Conservation (phyloP, 2,113 vertebrate genomes). For the Haplochromis burtoni region DNA sequence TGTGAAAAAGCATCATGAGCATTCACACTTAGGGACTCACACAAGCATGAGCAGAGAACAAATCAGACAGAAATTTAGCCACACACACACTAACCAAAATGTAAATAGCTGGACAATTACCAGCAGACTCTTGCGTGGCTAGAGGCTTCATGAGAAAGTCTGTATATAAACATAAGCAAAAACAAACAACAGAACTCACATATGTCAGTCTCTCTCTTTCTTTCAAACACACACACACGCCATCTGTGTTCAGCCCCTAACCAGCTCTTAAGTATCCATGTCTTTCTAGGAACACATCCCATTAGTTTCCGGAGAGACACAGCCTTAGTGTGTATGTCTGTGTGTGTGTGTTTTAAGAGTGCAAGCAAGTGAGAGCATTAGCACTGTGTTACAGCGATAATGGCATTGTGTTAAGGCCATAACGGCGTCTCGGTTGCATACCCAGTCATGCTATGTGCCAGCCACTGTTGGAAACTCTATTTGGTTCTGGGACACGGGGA, state of each 20-base stretch:
- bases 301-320: constrained; percentile 41
- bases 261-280: constrained; percentile 44
- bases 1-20: not conserved
- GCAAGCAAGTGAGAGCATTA: constrained; percentile 35
- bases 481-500: constrained; percentile 36
- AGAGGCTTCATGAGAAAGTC: not conserved
- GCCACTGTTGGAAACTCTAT: constrained; percentile 33
- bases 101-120: not conserved
- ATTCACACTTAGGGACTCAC: not conserved
- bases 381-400: constrained; percentile 48
- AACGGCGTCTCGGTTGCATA: constrained; percentile 38
- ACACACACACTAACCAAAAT: not conserved
- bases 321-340: not conserved
- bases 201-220: not conserved
- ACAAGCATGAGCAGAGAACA: not conserved
- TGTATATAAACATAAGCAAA: not conserved
- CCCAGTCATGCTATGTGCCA: constrained; percentile 32
- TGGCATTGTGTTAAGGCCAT: constrained; percentile 49
- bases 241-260: constrained; percentile 38
- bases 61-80: not conserved
- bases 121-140: not conserved
- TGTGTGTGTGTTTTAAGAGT: not conserved
- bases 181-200: not conserved
- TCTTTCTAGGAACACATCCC: constrained; percentile 46
- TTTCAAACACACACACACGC: not conserved